phyloP scores from a whole-genome alignment of 2,888 invertebrate genomes.

The Mesorhabditis sp. region DNA sequence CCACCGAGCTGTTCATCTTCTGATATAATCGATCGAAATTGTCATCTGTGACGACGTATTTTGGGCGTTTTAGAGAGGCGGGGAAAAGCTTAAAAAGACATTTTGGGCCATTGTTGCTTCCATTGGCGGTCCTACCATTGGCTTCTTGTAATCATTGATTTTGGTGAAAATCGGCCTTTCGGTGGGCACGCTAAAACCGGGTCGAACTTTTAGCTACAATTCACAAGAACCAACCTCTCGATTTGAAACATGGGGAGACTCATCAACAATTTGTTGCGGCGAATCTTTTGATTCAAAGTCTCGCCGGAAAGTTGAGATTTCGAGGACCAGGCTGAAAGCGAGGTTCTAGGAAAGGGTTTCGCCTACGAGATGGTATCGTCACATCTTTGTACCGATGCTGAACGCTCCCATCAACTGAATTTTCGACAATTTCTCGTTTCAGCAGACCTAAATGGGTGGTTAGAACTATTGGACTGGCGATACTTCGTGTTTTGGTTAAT shows the following conservation, averaged over 20 bases:
- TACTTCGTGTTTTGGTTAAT: too few species aligned
- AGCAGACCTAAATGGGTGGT: too few species aligned
- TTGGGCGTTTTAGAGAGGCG: not conserved
- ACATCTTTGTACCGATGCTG: too few species aligned
- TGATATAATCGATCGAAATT: constrained; percentile 1
- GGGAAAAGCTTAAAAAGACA: not conserved
- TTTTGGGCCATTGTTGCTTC: not conserved
- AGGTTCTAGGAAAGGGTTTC: too few species aligned
- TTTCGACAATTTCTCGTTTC: too few species aligned
- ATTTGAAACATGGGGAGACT: not conserved
- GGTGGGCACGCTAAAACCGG: not conserved
- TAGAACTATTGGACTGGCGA: too few species aligned
- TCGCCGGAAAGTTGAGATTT: constrained; percentile 3
- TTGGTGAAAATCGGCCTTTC: too few species aligned
- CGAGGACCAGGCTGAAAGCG: not conserved
- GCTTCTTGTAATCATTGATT: too few species aligned
- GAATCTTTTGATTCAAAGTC: not conserved
- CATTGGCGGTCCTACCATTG: not conserved
- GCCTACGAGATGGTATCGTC: too few species aligned
- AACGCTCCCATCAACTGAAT: too few species aligned
- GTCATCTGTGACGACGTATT: constrained; percentile 4
- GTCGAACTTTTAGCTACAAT: not conserved
- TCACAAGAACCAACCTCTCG: not conserved
- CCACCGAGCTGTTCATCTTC: not conserved
- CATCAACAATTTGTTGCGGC: not conserved